phyloP scores from a whole-genome alignment of 2,113 vertebrate genomes.

The Pelmatolapia mariae region DNA sequence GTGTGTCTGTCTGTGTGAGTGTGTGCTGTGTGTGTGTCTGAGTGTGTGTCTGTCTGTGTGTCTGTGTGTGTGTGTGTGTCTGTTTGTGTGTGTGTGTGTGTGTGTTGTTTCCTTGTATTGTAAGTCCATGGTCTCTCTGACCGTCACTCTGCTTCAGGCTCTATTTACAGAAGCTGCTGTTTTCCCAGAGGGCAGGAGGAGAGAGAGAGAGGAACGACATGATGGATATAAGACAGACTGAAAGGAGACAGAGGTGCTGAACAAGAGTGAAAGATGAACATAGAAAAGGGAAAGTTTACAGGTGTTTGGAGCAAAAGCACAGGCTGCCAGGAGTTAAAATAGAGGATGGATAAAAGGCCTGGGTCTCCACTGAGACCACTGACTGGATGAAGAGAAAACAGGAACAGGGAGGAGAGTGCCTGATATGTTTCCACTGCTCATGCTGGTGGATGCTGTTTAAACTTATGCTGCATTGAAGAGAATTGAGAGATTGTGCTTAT shows the following conservation, averaged over 20 bases:
- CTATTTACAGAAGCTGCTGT: too few species aligned
- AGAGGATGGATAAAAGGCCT: conserved; percentile 2
- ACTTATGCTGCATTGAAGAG: not conserved
- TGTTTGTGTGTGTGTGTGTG: too few species aligned
- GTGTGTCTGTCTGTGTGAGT: too few species aligned
- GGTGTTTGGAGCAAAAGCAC: conserved; percentile 19
- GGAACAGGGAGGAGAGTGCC: not conserved
- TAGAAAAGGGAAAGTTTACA: not conserved
- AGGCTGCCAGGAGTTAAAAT: conserved; percentile 1
- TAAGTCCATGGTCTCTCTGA: too few species aligned
- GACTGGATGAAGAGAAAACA: not conserved
- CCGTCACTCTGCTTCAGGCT: too few species aligned
- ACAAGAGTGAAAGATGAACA: not conserved
- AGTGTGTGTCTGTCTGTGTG: too few species aligned
- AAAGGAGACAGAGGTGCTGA: not conserved
- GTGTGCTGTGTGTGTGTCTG: too few species aligned
- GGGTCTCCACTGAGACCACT: conserved; percentile 6
- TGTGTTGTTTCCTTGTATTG: too few species aligned
- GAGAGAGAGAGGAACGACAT: too few species aligned
- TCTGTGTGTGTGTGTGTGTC: too few species aligned
- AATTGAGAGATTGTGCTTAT: not conserved
- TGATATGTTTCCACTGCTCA: not conserved
- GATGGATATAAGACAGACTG: not conserved
- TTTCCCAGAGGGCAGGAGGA: too few species aligned
- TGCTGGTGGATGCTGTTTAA: not conserved